A percentile compares a stretch with the other conserved stretches of the same genome.
Conservation (phyloP, 2,113 vertebrate genomes). For the Brienomyrus longianalis region DNA sequence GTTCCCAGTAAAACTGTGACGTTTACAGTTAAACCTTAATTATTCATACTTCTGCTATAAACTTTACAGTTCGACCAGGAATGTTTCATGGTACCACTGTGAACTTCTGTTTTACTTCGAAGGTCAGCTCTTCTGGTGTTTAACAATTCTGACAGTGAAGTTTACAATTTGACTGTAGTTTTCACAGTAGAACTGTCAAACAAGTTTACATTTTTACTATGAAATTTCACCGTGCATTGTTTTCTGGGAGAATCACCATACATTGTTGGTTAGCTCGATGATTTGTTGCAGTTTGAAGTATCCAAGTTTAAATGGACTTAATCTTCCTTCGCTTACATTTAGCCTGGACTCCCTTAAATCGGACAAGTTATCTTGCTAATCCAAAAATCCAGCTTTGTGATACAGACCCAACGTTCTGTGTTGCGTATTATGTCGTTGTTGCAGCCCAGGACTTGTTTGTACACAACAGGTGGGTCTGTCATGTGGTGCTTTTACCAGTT, state of each 20-base stretch:
- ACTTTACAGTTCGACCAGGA: not conserved
- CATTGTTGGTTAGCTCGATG: not conserved
- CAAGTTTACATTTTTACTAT: not conserved
- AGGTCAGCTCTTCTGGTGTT: not conserved
- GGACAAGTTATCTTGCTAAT: not conserved
- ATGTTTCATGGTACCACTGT: not conserved
- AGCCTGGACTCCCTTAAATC: not conserved
- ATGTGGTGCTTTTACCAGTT: not conserved
- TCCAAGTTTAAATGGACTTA: not conserved
- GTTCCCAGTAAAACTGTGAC: not conserved
- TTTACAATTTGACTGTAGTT: not conserved
- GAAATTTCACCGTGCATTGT: not conserved
- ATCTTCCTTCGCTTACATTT: not conserved
- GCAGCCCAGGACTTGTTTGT: conserved; percentile 1
- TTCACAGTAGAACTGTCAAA: not conserved
- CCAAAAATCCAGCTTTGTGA: not conserved
- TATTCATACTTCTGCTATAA: not conserved
- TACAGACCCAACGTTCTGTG: not conserved
- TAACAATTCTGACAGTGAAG: not conserved
- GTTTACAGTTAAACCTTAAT: not conserved
- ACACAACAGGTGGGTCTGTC: conserved; percentile 20
- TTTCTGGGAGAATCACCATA: not conserved
- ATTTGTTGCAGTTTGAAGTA: not conserved
- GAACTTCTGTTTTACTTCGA: not conserved
- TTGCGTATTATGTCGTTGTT: not conserved